Evolutionary conservation across 92 coral and sea anemone species (phyloP).

Genomic region (Paramuricea clavata): DNA sequence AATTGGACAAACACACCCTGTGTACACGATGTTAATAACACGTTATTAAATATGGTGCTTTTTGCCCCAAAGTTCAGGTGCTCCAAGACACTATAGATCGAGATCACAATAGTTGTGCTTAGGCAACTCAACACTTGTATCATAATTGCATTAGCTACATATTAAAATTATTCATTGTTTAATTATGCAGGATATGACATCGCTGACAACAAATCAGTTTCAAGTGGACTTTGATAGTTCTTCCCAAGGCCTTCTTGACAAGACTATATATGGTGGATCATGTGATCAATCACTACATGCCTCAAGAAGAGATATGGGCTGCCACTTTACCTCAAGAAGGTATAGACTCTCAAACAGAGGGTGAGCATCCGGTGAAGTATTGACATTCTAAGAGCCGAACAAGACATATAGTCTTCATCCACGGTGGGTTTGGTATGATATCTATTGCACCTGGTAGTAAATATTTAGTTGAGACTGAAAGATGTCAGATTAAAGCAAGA

Average conservation of each 20-base stretch:
- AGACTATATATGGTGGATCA: conserved; percentile 65
- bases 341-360: conserved; percentile 13
- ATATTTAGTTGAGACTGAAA: background rate
- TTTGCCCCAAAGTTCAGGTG: too few relatives aligned
- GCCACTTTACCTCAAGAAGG: conserved; percentile 39
- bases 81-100: too few relatives aligned
- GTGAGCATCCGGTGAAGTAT: background rate
- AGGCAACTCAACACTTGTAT: too few relatives aligned
- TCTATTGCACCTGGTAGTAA: conserved; percentile 1
- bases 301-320: conserved; percentile 65
- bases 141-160: too few relatives aligned
- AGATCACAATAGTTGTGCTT: too few relatives aligned
- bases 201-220: conserved; percentile 25
- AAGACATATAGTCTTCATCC: background rate
- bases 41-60: too few relatives aligned
- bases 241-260: conserved; percentile 32
- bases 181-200: conserved; percentile 24
- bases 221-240: conserved; percentile 26
- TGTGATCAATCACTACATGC: conserved; percentile 48
- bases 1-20: background rate
- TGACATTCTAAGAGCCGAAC: background rate
- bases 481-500: background rate
- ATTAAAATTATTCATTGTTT: too few relatives aligned
- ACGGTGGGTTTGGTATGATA: background rate
- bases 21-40: too few relatives aligned